Percentiles rank a stretch among this genome's conserved stretches.
Conservation (phyloP, 1,140 invertebrate species). For the Drosophila sp. region DNA sequence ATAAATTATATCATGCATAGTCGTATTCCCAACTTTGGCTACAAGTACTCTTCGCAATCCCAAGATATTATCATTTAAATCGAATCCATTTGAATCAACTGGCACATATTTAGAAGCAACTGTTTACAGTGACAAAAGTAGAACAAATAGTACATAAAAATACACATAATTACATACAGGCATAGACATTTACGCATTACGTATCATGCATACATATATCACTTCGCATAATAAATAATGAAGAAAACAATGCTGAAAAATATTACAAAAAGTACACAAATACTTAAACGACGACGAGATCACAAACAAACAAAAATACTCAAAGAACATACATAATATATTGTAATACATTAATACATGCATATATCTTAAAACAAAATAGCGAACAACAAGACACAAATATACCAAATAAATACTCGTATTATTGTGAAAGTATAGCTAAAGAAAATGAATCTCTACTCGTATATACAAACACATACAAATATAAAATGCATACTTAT, state of each 20-base stretch:
- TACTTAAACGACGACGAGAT: not conserved
- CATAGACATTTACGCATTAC: slow-evolving; percentile 27
- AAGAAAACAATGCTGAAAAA: slow-evolving; percentile 59
- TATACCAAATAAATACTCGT: slow-evolving; percentile 70
- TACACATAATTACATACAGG: not conserved
- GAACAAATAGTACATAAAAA: slow-evolving; percentile 41
- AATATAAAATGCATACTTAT: slow-evolving; percentile 10
- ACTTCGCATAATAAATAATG: slow-evolving; percentile 53
- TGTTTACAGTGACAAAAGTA: slow-evolving; percentile 60
- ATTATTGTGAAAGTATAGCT: slow-evolving; percentile 73
- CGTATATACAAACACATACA: slow-evolving; percentile 12
- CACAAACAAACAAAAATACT: slow-evolving; percentile 58
- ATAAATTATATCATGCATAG: slow-evolving; percentile 10
- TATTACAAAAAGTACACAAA: slow-evolving; percentile 30
- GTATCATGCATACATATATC: slow-evolving; percentile 50
- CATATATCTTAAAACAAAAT: not conserved
- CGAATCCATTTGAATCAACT: slow-evolving; percentile 47
- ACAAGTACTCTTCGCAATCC: slow-evolving; percentile 59
- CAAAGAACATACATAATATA: slow-evolving; percentile 48
- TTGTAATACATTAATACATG: slow-evolving; percentile 48
- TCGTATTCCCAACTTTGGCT: slow-evolving; percentile 48
- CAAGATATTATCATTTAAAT: slow-evolving; percentile 66
- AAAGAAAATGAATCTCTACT: slow-evolving; percentile 37
- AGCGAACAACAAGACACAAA: slow-evolving; percentile 53
- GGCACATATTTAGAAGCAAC: slow-evolving; percentile 62